These are phyloP conservation scores for Eilema caniola DNA, from an alignment of 2,888 invertebrate genomes.

Conservation along the genomic window DNA sequence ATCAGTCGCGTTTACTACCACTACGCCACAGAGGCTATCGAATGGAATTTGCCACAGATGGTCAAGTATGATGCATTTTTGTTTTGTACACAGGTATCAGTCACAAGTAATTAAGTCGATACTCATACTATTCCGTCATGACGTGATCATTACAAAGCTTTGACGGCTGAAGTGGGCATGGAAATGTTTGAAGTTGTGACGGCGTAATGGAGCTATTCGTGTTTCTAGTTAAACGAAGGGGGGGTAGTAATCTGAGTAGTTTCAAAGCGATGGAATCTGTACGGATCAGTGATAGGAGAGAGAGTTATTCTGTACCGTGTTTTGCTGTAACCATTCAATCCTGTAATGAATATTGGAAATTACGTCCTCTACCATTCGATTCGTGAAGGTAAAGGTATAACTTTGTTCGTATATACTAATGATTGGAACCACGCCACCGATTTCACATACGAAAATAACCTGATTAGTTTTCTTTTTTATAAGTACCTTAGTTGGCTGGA, in stretches of 20 bases:
- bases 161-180: constrained; percentile 32
- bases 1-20: too few species aligned
- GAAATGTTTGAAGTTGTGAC: constrained; percentile 14
- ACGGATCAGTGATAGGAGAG: not conserved
- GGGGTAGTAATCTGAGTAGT: constrained; percentile 10
- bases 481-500: too few species aligned
- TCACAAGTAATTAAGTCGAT: constrained; percentile 38
- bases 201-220: not conserved
- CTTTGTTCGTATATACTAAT: too few species aligned
- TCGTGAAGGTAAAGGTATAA: too few species aligned
- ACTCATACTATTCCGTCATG: constrained; percentile 32
- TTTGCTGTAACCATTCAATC: not conserved
- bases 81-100: constrained; percentile 37
- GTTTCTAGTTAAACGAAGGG: constrained; percentile 9
- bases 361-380: not conserved
- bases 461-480: too few species aligned
- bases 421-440: too few species aligned
- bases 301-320: constrained; percentile 1
- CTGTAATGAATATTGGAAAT: not conserved
- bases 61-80: constrained; percentile 27
- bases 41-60: too few species aligned
- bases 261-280: constrained; percentile 20
- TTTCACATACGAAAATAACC: too few species aligned
- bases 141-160: constrained; percentile 39
- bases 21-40: too few species aligned